Evolutionary conservation across 1,140 invertebrate species (phyloP).

Genomic region (Telenomus remus): DNA sequence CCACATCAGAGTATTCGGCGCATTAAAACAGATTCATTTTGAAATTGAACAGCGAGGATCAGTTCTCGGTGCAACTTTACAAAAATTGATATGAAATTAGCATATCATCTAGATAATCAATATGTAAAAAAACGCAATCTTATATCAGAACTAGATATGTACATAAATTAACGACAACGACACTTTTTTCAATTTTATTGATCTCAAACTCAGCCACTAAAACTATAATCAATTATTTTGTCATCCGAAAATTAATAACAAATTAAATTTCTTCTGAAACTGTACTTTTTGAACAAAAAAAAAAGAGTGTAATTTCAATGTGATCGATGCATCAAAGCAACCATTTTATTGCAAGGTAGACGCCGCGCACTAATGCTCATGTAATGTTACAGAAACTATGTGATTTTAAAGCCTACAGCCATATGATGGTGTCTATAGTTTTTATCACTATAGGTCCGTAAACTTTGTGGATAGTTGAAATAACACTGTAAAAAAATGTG

Average conservation of each 20-base stretch:
- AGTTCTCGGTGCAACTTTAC: too few species aligned
- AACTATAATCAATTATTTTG: background rate
- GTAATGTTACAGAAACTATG: conserved; percentile 44
- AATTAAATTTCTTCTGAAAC: too few species aligned
- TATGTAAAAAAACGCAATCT: conserved; percentile 37
- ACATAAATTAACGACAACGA: conserved; percentile 16
- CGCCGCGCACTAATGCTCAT: conserved; percentile 48
- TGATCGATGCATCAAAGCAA: conserved; percentile 9
- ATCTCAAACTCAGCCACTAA: background rate
- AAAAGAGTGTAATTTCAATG: conserved; percentile 31
- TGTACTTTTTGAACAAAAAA: too few species aligned
- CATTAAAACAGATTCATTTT: too few species aligned
- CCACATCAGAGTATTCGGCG: too few species aligned
- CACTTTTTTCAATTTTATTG: conserved; percentile 4
- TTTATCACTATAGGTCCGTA: conserved; percentile 44
- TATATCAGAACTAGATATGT: conserved; percentile 37
- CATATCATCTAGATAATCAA: conserved; percentile 54
- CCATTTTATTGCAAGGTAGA: conserved; percentile 47
- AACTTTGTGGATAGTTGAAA: conserved; percentile 40
- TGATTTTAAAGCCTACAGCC: conserved; percentile 52
- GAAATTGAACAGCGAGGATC: too few species aligned
- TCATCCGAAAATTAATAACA: background rate
- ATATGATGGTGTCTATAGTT: conserved; percentile 54
- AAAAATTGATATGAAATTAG: conserved; percentile 12
- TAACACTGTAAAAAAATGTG: conserved; percentile 50